Evolutionary conservation across 2,888 invertebrate species (phyloP).

Genomic region (Chalcosyrphus nemorum): DNA sequence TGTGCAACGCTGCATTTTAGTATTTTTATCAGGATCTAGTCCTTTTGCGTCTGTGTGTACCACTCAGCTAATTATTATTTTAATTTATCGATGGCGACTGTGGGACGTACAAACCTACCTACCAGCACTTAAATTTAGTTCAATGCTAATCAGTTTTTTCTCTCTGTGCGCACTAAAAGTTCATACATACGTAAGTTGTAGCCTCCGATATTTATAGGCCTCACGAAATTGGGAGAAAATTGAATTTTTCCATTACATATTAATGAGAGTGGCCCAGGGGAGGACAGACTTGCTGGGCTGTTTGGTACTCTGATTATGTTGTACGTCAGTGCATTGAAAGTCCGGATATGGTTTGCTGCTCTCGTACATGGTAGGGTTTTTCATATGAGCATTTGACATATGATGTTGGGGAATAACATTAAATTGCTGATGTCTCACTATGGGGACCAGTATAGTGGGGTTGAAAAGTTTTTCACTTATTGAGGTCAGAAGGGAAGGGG

Average conservation of each 20-base stretch:
- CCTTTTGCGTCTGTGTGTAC: neutral
- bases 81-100: slow-evolving; percentile 4
- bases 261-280: slow-evolving; percentile 34
- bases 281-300: slow-evolving; percentile 24
- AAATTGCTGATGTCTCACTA: slow-evolving; percentile 34
- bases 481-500: too few relatives aligned
- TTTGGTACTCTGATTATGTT: neutral
- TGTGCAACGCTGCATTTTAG: neutral
- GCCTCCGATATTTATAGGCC: slow-evolving; percentile 47
- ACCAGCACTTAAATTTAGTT: slow-evolving; percentile 39
- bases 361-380: neutral
- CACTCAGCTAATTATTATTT: slow-evolving; percentile 24
- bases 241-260: slow-evolving; percentile 62
- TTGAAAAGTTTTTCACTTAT: neutral
- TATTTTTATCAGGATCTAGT: slow-evolving; percentile 10
- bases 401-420: slow-evolving; percentile 28
- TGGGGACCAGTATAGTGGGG: neutral
- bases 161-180: neutral
- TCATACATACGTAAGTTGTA: slow-evolving; percentile 4
- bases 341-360: slow-evolving; percentile 15
- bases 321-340: slow-evolving; percentile 17
- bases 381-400: slow-evolving; percentile 19
- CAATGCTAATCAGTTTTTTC: slow-evolving; percentile 55
- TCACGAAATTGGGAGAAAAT: slow-evolving; percentile 50
- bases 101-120: neutral